Percentiles rank a stretch among this genome's conserved stretches.
Evolutionary conservation across 2,888 invertebrate genomes (phyloP).

Genomic region (Keiferia lycopersicella): DNA sequence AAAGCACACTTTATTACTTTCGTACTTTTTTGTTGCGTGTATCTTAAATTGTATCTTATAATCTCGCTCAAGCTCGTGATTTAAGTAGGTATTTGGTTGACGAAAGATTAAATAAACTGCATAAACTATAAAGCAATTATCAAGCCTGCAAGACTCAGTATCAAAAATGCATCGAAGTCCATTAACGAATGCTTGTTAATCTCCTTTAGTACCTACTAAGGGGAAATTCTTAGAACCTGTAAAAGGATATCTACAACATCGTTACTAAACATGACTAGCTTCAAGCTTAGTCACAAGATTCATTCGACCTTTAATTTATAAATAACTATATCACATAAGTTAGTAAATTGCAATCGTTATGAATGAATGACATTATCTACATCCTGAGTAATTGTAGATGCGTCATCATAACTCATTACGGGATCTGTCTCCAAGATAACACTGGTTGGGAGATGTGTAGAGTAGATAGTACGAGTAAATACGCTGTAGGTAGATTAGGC

Average conservation of each 20-base stretch:
- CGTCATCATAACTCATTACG: slow-evolving; percentile 49
- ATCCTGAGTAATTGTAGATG: slow-evolving; percentile 65
- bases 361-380: slow-evolving; percentile 68
- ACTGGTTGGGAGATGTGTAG: slow-evolving; percentile 25
- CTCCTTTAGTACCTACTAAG: not conserved
- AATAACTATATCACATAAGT: slow-evolving; percentile 51
- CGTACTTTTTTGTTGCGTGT: slow-evolving; percentile 42
- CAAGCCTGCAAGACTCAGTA: too few relatives aligned
- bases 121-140: too few relatives aligned
- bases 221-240: slow-evolving; percentile 4
- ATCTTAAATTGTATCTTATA: slow-evolving; percentile 14
- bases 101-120: too few relatives aligned
- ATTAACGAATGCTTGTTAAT: slow-evolving; percentile 1
- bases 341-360: slow-evolving; percentile 51
- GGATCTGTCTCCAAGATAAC: slow-evolving; percentile 23
- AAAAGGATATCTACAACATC: slow-evolving; percentile 9
- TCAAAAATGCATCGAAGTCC: not conserved
- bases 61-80: not conserved
- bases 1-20: slow-evolving; percentile 44
- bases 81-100: not conserved
- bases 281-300: slow-evolving; percentile 35
- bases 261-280: slow-evolving; percentile 3
- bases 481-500: too few relatives aligned
- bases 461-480: too few relatives aligned
- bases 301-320: slow-evolving; percentile 45